phyloP scores from a whole-genome alignment of 2,113 vertebrate genomes.

The Nothoprocta perdicaria region DNA sequence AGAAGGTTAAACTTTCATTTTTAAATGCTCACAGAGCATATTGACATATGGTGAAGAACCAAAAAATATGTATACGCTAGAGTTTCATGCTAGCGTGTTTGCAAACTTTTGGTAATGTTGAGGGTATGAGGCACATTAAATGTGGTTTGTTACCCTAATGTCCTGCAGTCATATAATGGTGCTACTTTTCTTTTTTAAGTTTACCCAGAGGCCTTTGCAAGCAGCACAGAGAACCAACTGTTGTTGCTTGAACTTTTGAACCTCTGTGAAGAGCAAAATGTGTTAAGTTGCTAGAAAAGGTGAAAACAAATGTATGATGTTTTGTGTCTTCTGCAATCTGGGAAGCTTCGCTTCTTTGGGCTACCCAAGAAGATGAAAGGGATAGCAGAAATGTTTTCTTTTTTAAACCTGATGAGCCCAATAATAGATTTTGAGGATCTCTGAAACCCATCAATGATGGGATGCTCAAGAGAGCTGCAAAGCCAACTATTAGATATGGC shows the following conservation, averaged over 20 bases:
- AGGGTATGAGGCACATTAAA: neutral
- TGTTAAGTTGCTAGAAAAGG: constrained; percentile 45
- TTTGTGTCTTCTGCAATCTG: constrained; percentile 65
- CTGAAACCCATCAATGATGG: neutral
- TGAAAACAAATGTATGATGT: constrained; percentile 51
- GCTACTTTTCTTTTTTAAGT: neutral
- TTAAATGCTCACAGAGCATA: neutral
- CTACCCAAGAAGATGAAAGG: constrained; percentile 67
- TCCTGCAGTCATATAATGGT: constrained; percentile 27
- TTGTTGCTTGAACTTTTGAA: constrained; percentile 60
- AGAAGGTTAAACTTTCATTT: constrained; percentile 15
- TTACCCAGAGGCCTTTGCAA: constrained; percentile 31
- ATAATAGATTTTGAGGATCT: neutral
- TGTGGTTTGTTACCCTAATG: constrained; percentile 16
- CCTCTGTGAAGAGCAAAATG: constrained; percentile 23
- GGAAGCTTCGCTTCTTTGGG: constrained; percentile 61
- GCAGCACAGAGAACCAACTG: constrained; percentile 15
- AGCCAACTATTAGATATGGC: neutral
- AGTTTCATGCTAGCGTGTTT: neutral
- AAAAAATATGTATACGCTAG: neutral
- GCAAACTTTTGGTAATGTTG: neutral
- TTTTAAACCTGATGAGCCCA: neutral
- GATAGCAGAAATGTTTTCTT: neutral
- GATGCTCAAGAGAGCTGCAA: neutral
- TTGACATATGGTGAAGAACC: constrained; percentile 1